Evolutionary conservation across 2,888 invertebrate genomes (phyloP), one percentile per base, ranked within the genome.

Genomic region (Drosophila cyrtoloma): DNA sequence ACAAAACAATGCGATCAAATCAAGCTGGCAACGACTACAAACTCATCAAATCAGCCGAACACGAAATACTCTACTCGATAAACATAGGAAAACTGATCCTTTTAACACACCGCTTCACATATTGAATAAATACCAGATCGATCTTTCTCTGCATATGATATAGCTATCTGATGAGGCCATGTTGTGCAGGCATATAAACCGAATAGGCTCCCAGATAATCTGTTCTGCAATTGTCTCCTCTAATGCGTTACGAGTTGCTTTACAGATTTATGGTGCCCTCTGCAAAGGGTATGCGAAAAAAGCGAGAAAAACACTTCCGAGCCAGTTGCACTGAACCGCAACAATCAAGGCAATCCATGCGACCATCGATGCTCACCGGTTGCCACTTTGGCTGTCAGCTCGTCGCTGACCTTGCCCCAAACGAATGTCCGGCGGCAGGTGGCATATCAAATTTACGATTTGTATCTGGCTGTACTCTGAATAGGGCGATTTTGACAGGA

Each of bases 241-340:
- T 26, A 26, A 26, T 50, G 50, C 39, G 2, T 58, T 26, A 19
- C 50, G 28, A 26, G 14, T 12, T 47, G 32, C 10, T 5, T 39
- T 28, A 9, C 53, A n/a, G 52, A 28, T 7, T 14, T 4, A 5
- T 12, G 4, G 26, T 39, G 28, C 0, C 19, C n/a, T 33, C 1
- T 12, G 35, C 0, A 14, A 44, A 53, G 69, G 3, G 67, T 47
- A 59, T 35, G 14, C 5, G 16, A 14, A 10, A 37, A 16, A 60
- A 26, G 26, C 37, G 26, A 61, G 59, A 50, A 39, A 59, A 58
- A 71, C 44, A 72, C 74, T 88, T 83, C 74, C 83, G 89, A 74
- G 67, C 58, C 58, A 72, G 42, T 77, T 77, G 74, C 86, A 87
- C 88, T 87, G 90, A 84, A 89, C 90, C 84, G 80, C 66, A 89